Evolutionary conservation across 2,888 invertebrate species (phyloP), one percentile per base, ranked within the genome.

Genomic region (Zootermopsis nevadensis): DNA sequence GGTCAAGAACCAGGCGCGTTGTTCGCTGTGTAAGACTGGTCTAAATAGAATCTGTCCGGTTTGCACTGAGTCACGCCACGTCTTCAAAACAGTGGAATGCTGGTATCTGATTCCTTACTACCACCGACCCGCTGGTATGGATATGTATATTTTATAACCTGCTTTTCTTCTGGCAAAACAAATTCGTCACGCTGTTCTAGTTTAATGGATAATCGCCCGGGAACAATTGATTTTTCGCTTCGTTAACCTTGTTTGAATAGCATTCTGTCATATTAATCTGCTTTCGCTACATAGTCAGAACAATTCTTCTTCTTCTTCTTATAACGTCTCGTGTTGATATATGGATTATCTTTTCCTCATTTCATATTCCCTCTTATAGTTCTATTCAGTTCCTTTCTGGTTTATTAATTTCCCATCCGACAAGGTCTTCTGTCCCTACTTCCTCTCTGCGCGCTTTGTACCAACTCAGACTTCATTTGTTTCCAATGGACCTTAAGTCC

Each of bases 221-320:
- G 69, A 69, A 31, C 31, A 69, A 69, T 69, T 31, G 69, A 69
- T 69, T 69, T 69, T 6, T 19, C 69, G 69, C 69, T 31, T 33
- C 69, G 69, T 69, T 69, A 69, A 69, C 19, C 33, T 22, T 69
- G 69, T 69, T 69, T 69, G 69, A 69, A 69, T 33, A 69, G 69
- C 69, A 22, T 69, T 15, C 1, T 27, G 33, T 69, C 69, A 30
- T 69, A 33, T 31, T 69, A 66, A 66, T 66, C 27, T 27, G 12
- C 19, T 60, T 60, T 15, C 6, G 0, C 55, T n/a, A 10, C 30
- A 27, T 19, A 67, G 67, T 67, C 31, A 1, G 22, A 55, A 19
- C 19, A 19, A 3, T 15, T 48, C 19, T 48, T 48, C n/a, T 27
- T 60, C 27, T 60, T 60, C 6, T 60, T 60, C 60, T 60, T n/a